Evolutionary conservation across 92 coral and sea anemone species (phyloP).

Genomic region (Epizoanthus ramosus): DNA sequence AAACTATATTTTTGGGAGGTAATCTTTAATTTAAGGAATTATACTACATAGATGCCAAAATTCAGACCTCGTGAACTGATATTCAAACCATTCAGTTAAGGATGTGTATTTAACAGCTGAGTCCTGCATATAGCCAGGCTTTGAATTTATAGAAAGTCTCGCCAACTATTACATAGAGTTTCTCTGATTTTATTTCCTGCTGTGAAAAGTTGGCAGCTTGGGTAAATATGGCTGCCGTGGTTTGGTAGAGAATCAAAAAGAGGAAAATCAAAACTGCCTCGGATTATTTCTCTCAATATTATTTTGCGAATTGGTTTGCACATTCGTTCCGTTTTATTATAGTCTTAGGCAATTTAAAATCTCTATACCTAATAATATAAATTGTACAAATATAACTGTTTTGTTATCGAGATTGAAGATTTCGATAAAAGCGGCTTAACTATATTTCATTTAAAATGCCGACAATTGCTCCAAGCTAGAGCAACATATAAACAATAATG

Average conservation of each 20-base stretch:
- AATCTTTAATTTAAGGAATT: no score
- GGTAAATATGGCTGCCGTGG: neutral
- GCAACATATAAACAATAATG: slow-evolving; percentile 33
- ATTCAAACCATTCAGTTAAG: no score
- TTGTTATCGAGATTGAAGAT: slow-evolving; percentile 22
- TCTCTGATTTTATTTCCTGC: slow-evolving; percentile 28
- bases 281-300: neutral
- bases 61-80: no score
- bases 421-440: slow-evolving; percentile 26
- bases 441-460: slow-evolving; percentile 16
- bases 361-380: slow-evolving; percentile 11
- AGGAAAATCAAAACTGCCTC: neutral
- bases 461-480: slow-evolving; percentile 28
- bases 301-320: neutral
- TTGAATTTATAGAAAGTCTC: slow-evolving; percentile 18
- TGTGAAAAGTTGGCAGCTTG: slow-evolving; percentile 23
- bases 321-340: neutral
- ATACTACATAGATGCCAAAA: no score
- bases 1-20: no score
- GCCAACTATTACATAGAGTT: slow-evolving; percentile 10
- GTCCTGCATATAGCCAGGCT: slow-evolving; percentile 14
- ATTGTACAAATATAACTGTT: neutral
- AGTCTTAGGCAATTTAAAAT: slow-evolving; percentile 2
- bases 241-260: neutral
- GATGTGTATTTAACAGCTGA: no score